Evolutionary conservation across 2,888 invertebrate genomes (phyloP), one percentile per base, ranked within the genome.

Genomic region (Malthinus flaveolus): DNA sequence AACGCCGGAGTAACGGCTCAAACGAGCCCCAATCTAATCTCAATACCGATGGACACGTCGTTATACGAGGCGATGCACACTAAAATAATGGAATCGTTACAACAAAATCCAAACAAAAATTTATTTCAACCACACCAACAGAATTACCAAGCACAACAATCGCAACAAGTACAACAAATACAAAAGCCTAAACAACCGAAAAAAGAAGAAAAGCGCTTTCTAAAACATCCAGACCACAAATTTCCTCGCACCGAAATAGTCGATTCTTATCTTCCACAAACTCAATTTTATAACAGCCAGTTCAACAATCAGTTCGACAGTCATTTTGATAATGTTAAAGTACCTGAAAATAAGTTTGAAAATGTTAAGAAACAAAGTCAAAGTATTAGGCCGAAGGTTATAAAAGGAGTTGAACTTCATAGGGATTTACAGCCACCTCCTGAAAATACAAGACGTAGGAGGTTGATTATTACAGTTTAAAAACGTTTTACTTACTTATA

Each of bases 1-100:
- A 64, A 68, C 9, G 66, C 64, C 9, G 48, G 65, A 37, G 36
- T 63, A 13, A 64, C 64, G 8, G 6, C 13, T 31, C 47, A 10
- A 32, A 31, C 31, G 23, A 48, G 15, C 35, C 23, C 32, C n/a
- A 52, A 23, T 34, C 35, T 32, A 23, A 10, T 55, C 13, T 31
- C 46, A 6, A 55, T 54, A 34, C 55, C 54, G 6, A 31, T 51
- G 2, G 59, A 59, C 11, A 35, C 42, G 5, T 10, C 46, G 1
- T 32, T 59, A 7, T 15, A 54, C 9, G 37, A 50, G 5, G 47
- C 59, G 7, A 39, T 50, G 47, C 54, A 59, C 13, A 54, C 52
- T 11, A 39, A 52, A 13, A 6, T 52, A 10, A 23, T 13, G n/a
- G 11, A 34, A 23, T 23, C 13, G 36, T 9, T 12, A 48, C 12